A percentile compares a stretch with the other conserved stretches of the same genome.
These are phyloP conservation scores for Drosophila tani DNA, from an alignment of 1,140 invertebrate genomes.

Conservation along the genomic window DNA sequence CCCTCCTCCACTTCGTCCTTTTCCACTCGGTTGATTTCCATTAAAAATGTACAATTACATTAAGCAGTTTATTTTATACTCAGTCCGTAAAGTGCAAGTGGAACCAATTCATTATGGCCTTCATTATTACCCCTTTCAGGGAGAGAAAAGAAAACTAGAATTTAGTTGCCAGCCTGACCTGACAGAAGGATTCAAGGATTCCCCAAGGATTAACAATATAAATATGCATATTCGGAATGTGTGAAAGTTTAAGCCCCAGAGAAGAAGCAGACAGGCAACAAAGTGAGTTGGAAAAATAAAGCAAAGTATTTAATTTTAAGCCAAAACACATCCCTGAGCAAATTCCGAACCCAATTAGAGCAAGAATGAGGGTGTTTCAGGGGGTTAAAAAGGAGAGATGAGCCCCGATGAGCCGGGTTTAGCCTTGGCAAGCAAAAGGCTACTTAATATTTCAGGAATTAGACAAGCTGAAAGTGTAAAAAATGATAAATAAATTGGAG, in stretches of 20 bases:
- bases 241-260: slow-evolving; percentile 9
- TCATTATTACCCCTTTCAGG: background rate
- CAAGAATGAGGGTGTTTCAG: background rate
- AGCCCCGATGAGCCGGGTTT: slow-evolving; percentile 1
- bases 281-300: background rate
- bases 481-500: background rate
- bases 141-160: too few relatives aligned
- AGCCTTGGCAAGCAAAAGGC: slow-evolving; percentile 13
- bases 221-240: background rate
- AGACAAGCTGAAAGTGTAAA: too few relatives aligned
- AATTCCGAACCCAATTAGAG: slow-evolving; percentile 17
- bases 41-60: slow-evolving; percentile 39
- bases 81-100: background rate
- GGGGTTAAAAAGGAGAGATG: background rate
- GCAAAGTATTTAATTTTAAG: slow-evolving; percentile 1
- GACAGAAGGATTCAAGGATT: background rate
- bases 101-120: slow-evolving; percentile 3
- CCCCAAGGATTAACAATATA: slow-evolving; percentile 12
- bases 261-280: too few relatives aligned
- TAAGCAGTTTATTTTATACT: slow-evolving; percentile 19
- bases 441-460: slow-evolving; percentile 14
- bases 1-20: background rate
- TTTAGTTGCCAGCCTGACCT: background rate
- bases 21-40: slow-evolving; percentile 3
- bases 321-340: background rate